phyloP scores from a whole-genome alignment of 1,140 invertebrate species.

The Drosophila carrolli region DNA sequence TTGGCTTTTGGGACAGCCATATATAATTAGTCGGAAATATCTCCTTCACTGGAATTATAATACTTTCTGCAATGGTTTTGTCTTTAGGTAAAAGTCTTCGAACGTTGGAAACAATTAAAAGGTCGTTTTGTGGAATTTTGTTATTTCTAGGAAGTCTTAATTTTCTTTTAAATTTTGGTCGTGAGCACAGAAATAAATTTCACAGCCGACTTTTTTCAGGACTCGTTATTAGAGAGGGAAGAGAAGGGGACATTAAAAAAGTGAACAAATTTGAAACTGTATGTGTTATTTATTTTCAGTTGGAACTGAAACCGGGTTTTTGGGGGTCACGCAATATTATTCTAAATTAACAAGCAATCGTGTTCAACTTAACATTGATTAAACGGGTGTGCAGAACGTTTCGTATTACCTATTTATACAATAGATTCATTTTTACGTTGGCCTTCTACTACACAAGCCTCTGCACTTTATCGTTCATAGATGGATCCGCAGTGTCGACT shows the following conservation, averaged over 20 bases:
- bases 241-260: not conserved
- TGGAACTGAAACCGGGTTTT: constrained; percentile 26
- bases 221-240: too few relatives aligned
- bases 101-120: too few relatives aligned
- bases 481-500: not conserved
- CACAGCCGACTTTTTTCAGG: too few relatives aligned
- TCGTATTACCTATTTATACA: constrained; percentile 29
- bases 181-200: too few relatives aligned
- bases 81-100: too few relatives aligned
- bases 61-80: too few relatives aligned
- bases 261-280: constrained; percentile 3
- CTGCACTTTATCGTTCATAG: not conserved
- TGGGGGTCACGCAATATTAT: constrained; percentile 10
- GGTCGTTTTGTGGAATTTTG: too few relatives aligned
- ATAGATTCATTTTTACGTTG: constrained; percentile 23
- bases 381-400: constrained; percentile 19
- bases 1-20: too few relatives aligned
- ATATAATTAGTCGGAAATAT: too few relatives aligned
- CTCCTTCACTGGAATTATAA: too few relatives aligned
- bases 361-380: constrained; percentile 27
- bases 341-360: constrained; percentile 29
- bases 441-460: constrained; percentile 5
- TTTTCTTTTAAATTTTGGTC: too few relatives aligned
- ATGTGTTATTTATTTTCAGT: constrained; percentile 42
- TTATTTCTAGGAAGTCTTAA: too few relatives aligned